Evolutionary conservation across 53 echinoderm and acorn worm genomes (phyloP), one percentile per base, ranked within the genome.

Genomic region (Holothuria scabra): DNA sequence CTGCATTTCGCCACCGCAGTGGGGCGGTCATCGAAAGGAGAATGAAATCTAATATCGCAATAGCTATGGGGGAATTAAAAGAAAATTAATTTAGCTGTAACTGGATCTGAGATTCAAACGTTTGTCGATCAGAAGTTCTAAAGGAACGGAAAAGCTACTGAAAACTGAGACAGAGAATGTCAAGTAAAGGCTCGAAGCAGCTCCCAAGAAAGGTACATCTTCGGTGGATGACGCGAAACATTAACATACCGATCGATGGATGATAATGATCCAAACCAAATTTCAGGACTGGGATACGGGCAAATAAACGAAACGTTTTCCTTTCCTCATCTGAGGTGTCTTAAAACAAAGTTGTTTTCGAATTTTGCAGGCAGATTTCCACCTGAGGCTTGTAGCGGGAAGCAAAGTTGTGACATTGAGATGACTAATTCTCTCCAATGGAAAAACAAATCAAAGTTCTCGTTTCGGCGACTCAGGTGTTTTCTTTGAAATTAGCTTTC

Each of bases 51-150:
- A 44, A 72, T 72, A 72, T 48, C n/a, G 21, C 72, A 44, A 72
- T 72, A 48, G 72, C 72, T 72, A 72, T 72, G 37, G 72, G 72
- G 72, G 72, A 72, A 72, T 72, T 72, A 72, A 72, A 41, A 72
- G 35, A 41, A 72, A 72, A 72, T 72, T 72, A 72, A 72, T 72
- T 72, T 72, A 72, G 72, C 72, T 72, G 72, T 72, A 72, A 72
- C 72, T 72, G 44, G 72, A 72, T 72, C 72, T 38, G 48, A 72
- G 48, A 35, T 41, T 72, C 65, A 72, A 72, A 44, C 72, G 46
- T 44, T 44, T 72, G 72, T 69, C 69, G 69, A 69, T 69, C 38
- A 52, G 52, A 52, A 52, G 52, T 52, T 52, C 52, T 52, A 52
- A 52, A 52, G 52, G 52, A 52, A 52, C 72, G 46, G 46, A n/a